Base-by-base conservation (phyloP, 2,888 invertebrate species). In the Sisyra nigra region DNA sequence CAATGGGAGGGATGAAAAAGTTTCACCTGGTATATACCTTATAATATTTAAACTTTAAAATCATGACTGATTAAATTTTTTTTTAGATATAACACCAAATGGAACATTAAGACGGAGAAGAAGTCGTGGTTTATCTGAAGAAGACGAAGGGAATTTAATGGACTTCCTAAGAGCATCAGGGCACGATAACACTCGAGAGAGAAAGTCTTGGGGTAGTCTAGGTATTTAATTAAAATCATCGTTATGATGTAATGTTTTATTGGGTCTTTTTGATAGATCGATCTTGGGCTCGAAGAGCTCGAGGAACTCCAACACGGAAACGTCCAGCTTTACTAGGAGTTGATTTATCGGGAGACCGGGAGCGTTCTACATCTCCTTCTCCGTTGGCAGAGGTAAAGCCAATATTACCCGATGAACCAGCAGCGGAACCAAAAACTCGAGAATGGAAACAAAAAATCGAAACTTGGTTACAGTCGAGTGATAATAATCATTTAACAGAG, bases 361-460 rank as follows among this genome's bases (percentile, higher is more conserved):
- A 85, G 60, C 64, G 82, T 45, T 76, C 81, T 8, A 76, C 67
- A 44, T 80, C 75, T 8, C 84, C 75, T 46, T 77, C 71, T 40
- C 73, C 81, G 15, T 56, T 75, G 17, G 76, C 75, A 52, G 66
- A 58, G 40, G 71, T 72, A 53, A 37, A 37, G 18, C 67, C 69
- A 6, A 59, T 65, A 46, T 48, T 65, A 30, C 62, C 66, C 32
- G 61, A 67, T 40, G 60, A 70, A 54, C 52, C 65, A 48, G 52
- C 52, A 48, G 48, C 48, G 65, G 72, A 72, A 55, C 61, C 63
- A 11, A 59, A 55, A 50, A 58, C 61, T 52, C 82, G 81, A 63
- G 86, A 87, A 56, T 87, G 87, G 86, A 70, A 83, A 40, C 84
- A 87, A 59, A 88, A 89, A 60, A 89, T 91, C 55, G 88, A 91